phyloP scores from a whole-genome alignment of 2,888 invertebrate species.

The Mechanitis messenoides region DNA sequence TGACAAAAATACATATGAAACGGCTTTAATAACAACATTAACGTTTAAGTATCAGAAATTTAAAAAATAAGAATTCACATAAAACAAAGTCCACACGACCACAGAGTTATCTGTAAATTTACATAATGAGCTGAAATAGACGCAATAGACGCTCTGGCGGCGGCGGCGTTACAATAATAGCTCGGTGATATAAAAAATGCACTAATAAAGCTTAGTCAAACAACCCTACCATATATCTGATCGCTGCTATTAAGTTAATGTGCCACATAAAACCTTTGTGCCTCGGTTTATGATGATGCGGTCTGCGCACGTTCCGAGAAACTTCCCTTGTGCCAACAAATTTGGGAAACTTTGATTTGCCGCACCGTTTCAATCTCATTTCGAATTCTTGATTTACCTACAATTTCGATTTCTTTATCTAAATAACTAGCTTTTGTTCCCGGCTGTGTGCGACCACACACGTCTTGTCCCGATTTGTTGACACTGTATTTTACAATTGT shows the following conservation, averaged over 20 bases:
- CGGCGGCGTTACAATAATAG: conserved; percentile 9
- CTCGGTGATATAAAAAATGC: conserved; percentile 28
- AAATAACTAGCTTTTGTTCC: too few species aligned
- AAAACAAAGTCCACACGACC: too few species aligned
- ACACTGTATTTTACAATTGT: too few species aligned
- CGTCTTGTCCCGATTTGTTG: too few species aligned
- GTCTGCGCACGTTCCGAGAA: conserved; percentile 37
- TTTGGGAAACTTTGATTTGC: conserved; percentile 38
- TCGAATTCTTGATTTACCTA: background rate
- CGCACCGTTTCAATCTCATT: conserved; percentile 21
- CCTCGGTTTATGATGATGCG: conserved; percentile 59
- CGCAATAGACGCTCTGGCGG: background rate
- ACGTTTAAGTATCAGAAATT: too few species aligned
- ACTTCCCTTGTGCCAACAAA: conserved; percentile 30
- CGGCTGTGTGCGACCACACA: too few species aligned
- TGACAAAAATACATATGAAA: too few species aligned
- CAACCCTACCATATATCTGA: conserved; percentile 49
- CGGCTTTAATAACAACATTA: too few species aligned
- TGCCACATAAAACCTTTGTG: conserved; percentile 68
- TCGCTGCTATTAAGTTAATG: conserved; percentile 66
- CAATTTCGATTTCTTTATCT: background rate
- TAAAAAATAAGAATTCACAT: too few species aligned
- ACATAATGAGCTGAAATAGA: background rate
- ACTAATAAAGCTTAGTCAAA: conserved; percentile 52
- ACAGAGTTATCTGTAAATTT: too few species aligned